Evolutionary conservation across 2,113 vertebrate species (phyloP).

Genomic region (Emydura subglobosa): DNA sequence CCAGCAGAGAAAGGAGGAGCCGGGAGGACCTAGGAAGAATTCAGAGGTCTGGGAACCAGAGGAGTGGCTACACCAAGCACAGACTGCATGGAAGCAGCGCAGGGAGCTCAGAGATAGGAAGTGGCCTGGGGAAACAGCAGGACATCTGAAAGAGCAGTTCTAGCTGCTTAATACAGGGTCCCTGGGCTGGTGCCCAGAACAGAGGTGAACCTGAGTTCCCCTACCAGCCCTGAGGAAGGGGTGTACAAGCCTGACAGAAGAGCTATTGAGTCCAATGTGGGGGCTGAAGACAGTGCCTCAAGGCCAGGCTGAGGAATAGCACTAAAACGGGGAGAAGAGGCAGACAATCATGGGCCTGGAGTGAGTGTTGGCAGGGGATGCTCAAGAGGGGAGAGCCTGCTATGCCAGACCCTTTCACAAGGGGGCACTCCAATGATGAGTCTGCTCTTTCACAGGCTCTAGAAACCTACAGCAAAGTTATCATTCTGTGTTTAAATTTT

Average conservation of each 20-base stretch:
- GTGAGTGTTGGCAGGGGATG: not conserved
- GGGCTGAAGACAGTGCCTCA: not conserved
- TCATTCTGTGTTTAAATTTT: constrained; percentile 18
- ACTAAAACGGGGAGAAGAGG: not conserved
- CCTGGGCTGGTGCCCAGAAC: not conserved
- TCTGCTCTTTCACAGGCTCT: not conserved
- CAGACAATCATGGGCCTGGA: not conserved
- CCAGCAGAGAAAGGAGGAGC: not conserved
- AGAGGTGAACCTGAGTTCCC: not conserved
- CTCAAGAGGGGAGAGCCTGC: not conserved
- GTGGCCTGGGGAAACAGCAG: not conserved
- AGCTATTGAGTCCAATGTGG: not conserved
- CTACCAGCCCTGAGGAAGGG: not conserved
- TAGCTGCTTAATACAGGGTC: not conserved
- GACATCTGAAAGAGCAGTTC: not conserved
- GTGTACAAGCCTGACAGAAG: not conserved
- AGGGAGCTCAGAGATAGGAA: not conserved
- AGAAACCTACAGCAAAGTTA: not conserved
- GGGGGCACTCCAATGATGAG: not conserved
- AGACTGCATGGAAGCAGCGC: not conserved
- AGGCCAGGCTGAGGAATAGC: not conserved
- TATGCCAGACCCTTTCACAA: not conserved
- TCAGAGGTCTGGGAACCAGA: not conserved
- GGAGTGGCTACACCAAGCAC: not conserved
- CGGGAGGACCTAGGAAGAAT: not conserved